Percentiles rank a stretch among this genome's conserved stretches.
These are phyloP conservation scores for Trochalopteron elliotii DNA, from an alignment of 2,113 vertebrate genomes.

Conservation along the genomic window DNA sequence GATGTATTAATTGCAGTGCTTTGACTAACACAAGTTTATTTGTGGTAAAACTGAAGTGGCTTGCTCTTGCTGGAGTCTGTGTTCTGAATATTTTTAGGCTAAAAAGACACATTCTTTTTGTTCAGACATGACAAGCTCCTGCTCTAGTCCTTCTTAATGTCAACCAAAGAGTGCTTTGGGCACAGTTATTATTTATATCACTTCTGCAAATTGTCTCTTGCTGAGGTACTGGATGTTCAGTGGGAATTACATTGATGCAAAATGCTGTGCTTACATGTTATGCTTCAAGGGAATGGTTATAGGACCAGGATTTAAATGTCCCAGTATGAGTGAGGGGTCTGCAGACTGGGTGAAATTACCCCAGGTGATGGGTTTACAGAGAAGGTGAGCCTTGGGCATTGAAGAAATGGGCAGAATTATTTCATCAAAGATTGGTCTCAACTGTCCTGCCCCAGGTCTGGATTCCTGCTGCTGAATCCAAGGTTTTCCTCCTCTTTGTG, in stretches of 20 bases:
- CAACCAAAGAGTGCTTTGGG: not conserved
- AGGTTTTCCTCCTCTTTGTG: not conserved
- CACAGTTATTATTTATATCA: not conserved
- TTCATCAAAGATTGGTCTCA: not conserved
- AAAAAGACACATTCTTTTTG: not conserved
- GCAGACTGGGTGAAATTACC: not conserved
- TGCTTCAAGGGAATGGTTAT: not conserved
- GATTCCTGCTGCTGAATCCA: not conserved
- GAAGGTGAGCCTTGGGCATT: not conserved
- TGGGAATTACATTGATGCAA: not conserved
- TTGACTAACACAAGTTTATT: not conserved
- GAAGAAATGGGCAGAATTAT: not conserved
- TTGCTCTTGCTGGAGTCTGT: not conserved
- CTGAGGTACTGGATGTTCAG: not conserved
- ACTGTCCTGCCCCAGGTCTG: fast-evolving
- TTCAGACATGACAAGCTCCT: not conserved
- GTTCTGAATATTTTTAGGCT: not conserved
- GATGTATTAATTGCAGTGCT: not conserved
- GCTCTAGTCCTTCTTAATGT: not conserved
- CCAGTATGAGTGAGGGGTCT: not conserved
- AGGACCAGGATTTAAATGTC: not conserved
- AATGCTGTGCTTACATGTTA: not conserved
- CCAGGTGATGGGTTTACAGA: not conserved
- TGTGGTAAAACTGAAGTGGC: not conserved
- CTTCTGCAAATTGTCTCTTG: not conserved